Evolutionary conservation across 2,888 invertebrate genomes (phyloP).

Genomic region (Tinea pellionella): DNA sequence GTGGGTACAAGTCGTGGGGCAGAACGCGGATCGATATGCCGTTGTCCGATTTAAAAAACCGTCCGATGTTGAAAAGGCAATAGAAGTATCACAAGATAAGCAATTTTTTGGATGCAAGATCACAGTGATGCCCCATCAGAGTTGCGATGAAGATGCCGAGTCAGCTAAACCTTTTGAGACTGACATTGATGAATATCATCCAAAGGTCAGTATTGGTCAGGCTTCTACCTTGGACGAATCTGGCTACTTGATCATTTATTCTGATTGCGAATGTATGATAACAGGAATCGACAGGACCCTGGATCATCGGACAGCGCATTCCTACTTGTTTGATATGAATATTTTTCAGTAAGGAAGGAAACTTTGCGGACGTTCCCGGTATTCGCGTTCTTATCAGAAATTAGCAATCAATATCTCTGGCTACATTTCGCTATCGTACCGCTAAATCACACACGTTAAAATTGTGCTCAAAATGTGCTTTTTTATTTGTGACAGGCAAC

Average conservation of each 20-base stretch:
- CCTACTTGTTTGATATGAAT: not conserved
- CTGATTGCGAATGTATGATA: not conserved
- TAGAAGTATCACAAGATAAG: conserved; percentile 96
- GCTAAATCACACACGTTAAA: not conserved
- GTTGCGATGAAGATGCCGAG: conserved; percentile 87
- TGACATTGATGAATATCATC: conserved; percentile 96
- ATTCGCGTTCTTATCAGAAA: not conserved
- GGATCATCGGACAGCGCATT: not conserved
- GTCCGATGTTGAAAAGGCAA: conserved; percentile 95
- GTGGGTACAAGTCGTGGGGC: conserved; percentile 93
- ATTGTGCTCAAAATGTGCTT: not conserved
- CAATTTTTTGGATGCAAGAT: conserved; percentile 97
- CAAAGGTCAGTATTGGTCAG: conserved; percentile 68
- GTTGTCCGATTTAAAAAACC: conserved; percentile 94
- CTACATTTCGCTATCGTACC: not conserved
- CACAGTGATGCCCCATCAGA: conserved; percentile 93
- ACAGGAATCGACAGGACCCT: not conserved
- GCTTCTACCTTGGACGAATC: conserved; percentile 13
- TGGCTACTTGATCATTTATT: conserved; percentile 18
- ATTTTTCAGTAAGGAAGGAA: not conserved
- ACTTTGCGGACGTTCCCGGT: not conserved
- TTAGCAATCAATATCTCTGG: conserved; percentile 3
- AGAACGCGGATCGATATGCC: conserved; percentile 91
- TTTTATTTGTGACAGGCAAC: conserved; percentile 73
- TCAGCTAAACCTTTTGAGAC: conserved; percentile 91